A percentile compares a stretch with the other conserved stretches of the same genome.
phyloP scores from a whole-genome alignment of 2,113 vertebrate species.

The Alaudala cheleensis region DNA sequence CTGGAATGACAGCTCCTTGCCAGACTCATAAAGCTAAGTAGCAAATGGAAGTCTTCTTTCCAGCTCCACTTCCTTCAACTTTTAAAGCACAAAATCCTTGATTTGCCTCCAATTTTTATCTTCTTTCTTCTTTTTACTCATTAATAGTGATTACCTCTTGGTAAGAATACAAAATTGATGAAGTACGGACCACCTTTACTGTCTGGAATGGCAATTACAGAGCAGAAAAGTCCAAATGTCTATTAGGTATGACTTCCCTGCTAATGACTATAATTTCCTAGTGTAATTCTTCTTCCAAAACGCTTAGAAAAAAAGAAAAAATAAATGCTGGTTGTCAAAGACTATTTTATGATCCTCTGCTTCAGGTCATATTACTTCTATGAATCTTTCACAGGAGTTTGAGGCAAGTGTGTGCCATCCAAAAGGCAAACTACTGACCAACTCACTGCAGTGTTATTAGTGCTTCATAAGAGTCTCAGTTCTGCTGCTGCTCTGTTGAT shows the following conservation, averaged over 20 bases:
- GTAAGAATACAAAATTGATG: background rate
- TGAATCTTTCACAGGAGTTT: background rate
- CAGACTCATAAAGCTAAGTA: background rate
- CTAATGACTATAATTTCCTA: slow-evolving; percentile 6
- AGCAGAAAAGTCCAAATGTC: background rate
- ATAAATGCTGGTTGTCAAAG: background rate
- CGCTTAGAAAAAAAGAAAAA: background rate
- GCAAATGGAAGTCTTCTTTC: background rate
- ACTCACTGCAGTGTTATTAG: background rate
- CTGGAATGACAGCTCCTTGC: background rate
- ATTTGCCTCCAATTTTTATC: background rate
- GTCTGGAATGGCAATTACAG: background rate
- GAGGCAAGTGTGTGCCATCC: background rate
- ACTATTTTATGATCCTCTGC: background rate
- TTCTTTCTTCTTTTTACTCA: background rate
- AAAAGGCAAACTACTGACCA: background rate
- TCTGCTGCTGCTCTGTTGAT: background rate
- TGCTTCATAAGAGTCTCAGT: background rate
- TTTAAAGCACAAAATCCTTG: background rate
- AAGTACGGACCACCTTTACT: background rate
- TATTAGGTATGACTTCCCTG: background rate
- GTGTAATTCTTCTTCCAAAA: slow-evolving; percentile 18
- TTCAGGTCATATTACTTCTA: background rate
- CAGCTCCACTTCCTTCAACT: background rate
- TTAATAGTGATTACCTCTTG: background rate